Percentiles rank a stretch among this genome's conserved stretches.
Evolutionary conservation across 2,888 invertebrate species (phyloP).

Genomic region (Melieria crassipennis): DNA sequence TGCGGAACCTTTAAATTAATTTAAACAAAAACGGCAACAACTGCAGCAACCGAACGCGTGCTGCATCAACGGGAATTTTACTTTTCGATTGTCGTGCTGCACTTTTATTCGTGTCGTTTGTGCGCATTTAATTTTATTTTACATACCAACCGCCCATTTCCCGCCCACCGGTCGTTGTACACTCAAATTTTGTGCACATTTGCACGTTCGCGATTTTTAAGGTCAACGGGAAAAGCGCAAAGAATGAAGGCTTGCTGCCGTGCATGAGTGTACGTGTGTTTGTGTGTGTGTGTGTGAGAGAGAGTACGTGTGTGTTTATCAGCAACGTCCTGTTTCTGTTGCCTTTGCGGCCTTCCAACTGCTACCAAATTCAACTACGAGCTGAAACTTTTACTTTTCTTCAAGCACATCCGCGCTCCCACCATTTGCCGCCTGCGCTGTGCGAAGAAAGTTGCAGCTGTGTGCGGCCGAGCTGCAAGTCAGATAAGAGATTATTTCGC

Average conservation of each 20-base stretch:
- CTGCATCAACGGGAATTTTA: no score
- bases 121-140: no score
- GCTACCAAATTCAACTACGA: slow-evolving; percentile 15
- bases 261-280: not conserved
- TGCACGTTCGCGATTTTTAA: slow-evolving; percentile 19
- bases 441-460: not conserved
- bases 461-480: not conserved
- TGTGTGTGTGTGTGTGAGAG: not conserved
- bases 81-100: no score
- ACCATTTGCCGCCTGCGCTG: not conserved
- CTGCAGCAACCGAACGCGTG: no score
- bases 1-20: no score
- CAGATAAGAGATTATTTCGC: slow-evolving; percentile 28
- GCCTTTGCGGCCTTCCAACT: slow-evolving; percentile 9
- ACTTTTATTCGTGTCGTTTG: no score
- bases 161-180: no score
- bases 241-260: slow-evolving; percentile 9
- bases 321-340: not conserved
- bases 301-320: slow-evolving; percentile 6
- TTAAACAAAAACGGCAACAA: no score
- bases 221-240: slow-evolving; percentile 23
- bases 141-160: no score
- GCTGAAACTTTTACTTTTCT: slow-evolving; percentile 21
- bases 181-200: slow-evolving; percentile 25
- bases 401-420: not conserved